Base-by-base conservation (phyloP, 2,113 vertebrate species). In the Sterrhoptilus dennistouni region DNA sequence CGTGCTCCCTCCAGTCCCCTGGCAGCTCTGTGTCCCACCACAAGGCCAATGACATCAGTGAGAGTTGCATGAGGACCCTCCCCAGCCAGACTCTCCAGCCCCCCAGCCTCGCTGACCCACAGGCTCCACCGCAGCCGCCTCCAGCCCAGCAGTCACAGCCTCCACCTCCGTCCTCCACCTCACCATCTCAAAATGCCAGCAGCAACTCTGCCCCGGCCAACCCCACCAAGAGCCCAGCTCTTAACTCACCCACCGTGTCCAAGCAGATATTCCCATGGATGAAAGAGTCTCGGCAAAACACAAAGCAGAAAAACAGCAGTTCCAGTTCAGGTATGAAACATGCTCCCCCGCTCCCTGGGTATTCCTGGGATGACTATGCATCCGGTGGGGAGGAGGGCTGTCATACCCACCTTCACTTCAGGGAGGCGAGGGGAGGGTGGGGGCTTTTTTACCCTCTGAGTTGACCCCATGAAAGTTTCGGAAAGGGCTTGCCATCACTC, bases 181-280 rank as follows among this genome's bases (percentile, higher is more conserved):
- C 98, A 77, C 98, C 98, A 83, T 97, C 98, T 98, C 98, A 99
- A 97, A 99, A 99, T 98, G 97, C 98, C 92, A 99, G 98, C 98
- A 98, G 97, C 97, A 98, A 98, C 75, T 95, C 98, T 91, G 97
- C 96, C 97, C 98, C 98, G 0, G 75, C 98, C 96, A 98, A 97
- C 83, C 42, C 98, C 61, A 97, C 96, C 96, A 98, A 99, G 96
- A 98, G 98, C 80, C 98, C 98, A 35, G 98, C 98, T 96, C 98
- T 98, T 96, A 98, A 98, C 95, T 99, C 99, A 6, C 99, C 99
- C 59, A 97, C 98, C 8, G 95, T 98, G 90, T 98, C 98, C 96
- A 99, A 99, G 97, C 99, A 99, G 68, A 99, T 99, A 97, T 99
- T 99, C 96, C 99, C 99, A 2, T 99, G 99, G 99, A 99, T 99